A percentile compares a stretch with the other conserved stretches of the same genome.
phyloP scores from a whole-genome alignment of 37 sponge, comb jelly and placozoan genomes.

The Theonella swinhoei region DNA sequence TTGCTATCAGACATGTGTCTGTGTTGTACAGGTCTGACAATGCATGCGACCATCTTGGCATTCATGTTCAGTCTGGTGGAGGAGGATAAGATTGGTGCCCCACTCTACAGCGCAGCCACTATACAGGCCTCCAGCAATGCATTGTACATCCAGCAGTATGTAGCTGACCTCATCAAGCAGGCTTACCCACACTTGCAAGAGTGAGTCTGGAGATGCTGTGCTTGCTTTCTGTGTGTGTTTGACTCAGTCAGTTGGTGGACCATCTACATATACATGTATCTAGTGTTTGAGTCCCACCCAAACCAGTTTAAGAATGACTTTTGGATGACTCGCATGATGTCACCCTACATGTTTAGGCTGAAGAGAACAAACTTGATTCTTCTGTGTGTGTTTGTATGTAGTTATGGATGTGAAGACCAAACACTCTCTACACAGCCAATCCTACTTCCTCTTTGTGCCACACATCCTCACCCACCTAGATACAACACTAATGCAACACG shows the following conservation, averaged over 20 bases:
- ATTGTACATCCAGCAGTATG: constrained; percentile 67
- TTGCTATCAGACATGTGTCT: neutral
- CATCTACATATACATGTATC: no score
- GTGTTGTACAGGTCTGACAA: constrained; percentile 66
- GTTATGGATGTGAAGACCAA: no score
- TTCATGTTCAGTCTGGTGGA: constrained; percentile 90
- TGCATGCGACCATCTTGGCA: constrained; percentile 94
- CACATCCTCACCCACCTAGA: no score
- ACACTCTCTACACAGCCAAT: no score
- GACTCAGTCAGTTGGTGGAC: neutral
- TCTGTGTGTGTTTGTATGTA: no score
- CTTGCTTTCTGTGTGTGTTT: neutral
- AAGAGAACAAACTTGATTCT: no score
- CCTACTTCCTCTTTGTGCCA: no score
- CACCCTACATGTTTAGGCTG: no score
- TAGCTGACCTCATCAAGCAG: constrained; percentile 81
- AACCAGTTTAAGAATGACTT: no score
- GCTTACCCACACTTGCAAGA: constrained; percentile 93
- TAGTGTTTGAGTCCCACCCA: no score
- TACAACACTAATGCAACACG: no score
- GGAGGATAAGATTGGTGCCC: constrained; percentile 60
- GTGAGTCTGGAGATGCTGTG: constrained; percentile 71
- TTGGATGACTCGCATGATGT: no score
- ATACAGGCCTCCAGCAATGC: constrained; percentile 49
- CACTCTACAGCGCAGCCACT: constrained; percentile 52